Evolutionary conservation across 2,113 vertebrate species (phyloP), one percentile per base, ranked within the genome.

Genomic region (Ptilonorhynchus violaceus): DNA sequence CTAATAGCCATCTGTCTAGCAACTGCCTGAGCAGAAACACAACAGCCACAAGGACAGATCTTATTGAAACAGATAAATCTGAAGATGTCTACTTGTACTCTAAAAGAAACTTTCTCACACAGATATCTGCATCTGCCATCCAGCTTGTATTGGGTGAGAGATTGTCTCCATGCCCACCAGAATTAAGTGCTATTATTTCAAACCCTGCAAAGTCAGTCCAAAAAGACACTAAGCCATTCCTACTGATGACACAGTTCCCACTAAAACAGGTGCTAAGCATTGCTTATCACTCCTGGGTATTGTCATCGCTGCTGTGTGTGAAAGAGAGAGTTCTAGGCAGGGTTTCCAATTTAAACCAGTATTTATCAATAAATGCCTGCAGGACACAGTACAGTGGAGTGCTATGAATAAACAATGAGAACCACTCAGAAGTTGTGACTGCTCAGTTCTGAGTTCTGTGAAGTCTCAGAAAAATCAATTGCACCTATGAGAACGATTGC

Each of bases 311-410:
- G 41, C 74, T 93, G 50, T 35, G 39, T 35, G 35, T 85, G 75
- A 93, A 70, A 81, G 6, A 75, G 7, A 69, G 39, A 63, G 31
- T 66, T 92, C 90, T 63, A 96, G 66, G 62, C 63, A 91, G 80
- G 58, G 76, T 67, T 87, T 92, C 86, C 86, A 85, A 88, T 92
- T 94, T 88, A 93, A 94, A 89, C 10, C 67, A 85, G 74, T 91
- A 88, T 92, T 97, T 97, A 96, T 94, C 93, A 94, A 97, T 96
- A 96, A 84, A 91, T 55, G 72, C 83, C 85, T 93, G 85, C 85
- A 88, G 10, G 35, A 95, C 68, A 84, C 20, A 75, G 60, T 70
- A 52, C 79, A 92, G 55, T 41, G 22, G 27, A 92, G 47, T 31
- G 52, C 52, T 67, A 67, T 58, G 83, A 95, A 96, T 95, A 91